phyloP scores from a whole-genome alignment of 1,140 invertebrate species.

The Zaprionus ghesquierei region DNA sequence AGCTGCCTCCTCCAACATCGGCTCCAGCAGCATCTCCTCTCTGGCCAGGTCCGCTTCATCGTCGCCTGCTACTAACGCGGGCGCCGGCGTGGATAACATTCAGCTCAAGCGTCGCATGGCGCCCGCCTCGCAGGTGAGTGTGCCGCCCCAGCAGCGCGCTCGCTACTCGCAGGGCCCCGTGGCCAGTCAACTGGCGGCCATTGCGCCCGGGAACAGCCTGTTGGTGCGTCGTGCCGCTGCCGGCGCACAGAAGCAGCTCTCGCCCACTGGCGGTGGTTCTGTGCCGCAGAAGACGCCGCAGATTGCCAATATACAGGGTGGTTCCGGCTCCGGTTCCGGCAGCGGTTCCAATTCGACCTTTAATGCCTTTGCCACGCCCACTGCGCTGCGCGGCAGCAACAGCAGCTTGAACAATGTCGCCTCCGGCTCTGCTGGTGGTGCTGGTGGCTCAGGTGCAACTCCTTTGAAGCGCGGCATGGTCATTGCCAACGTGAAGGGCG shows the following conservation, averaged over 20 bases:
- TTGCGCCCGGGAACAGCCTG: constrained; percentile 24
- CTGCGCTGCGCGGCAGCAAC: not conserved
- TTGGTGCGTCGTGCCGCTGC: constrained; percentile 18
- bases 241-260: constrained; percentile 18
- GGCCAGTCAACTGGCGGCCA: not conserved
- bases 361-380: constrained; percentile 46
- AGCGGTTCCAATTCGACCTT: not conserved
- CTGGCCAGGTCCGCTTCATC: not conserved
- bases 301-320: constrained; percentile 51
- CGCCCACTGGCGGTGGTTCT: constrained; percentile 14
- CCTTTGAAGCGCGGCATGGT: constrained; percentile 48
- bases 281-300: constrained; percentile 44
- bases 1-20: not conserved
- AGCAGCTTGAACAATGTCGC: not conserved
- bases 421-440: too few relatives aligned
- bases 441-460: not conserved
- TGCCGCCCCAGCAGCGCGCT: constrained; percentile 34
- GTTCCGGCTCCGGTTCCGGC: not conserved
- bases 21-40: not conserved
- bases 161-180: constrained; percentile 33
- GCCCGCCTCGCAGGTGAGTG: not conserved
- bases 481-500: constrained; percentile 48
- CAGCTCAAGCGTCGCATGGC: constrained; percentile 52
- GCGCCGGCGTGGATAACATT: not conserved
- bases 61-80: not conserved